Evolutionary conservation across 2,797 vertebrate species (phyloP).

Genomic region (Botia almorhae): DNA sequence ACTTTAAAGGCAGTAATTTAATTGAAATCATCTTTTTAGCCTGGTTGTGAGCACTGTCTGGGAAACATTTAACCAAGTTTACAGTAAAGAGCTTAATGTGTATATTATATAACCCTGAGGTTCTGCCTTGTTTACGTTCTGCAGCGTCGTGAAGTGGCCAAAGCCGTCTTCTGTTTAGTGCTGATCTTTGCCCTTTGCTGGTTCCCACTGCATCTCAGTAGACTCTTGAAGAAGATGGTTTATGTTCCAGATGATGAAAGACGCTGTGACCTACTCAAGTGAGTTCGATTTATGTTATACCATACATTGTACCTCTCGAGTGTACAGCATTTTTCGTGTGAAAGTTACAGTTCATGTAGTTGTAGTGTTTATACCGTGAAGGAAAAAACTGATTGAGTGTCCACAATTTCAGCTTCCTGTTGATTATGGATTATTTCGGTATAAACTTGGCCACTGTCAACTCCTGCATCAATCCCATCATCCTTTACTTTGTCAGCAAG

Average conservation of each 20-base stretch:
- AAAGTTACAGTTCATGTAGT: background rate
- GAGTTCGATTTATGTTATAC: conserved; percentile 39
- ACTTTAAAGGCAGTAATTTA: background rate
- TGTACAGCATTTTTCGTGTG: background rate
- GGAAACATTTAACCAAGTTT: background rate
- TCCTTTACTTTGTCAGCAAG: conserved; percentile 98
- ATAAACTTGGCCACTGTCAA: conserved; percentile 94
- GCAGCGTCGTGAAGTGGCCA: conserved; percentile 97
- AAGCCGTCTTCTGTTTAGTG: conserved; percentile 96
- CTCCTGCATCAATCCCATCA: conserved; percentile 98
- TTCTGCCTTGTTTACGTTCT: conserved; percentile 46
- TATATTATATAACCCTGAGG: conserved; percentile 5
- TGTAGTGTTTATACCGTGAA: background rate
- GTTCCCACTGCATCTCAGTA: conserved; percentile 94
- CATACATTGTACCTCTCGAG: background rate
- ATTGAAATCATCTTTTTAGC: background rate
- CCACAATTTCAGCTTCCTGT: conserved; percentile 82
- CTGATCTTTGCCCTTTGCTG: conserved; percentile 98
- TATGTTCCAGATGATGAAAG: conserved; percentile 75
- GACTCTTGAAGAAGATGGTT: conserved; percentile 88
- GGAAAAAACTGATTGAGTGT: background rate
- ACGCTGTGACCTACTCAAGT: conserved; percentile 90
- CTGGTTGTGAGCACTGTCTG: background rate
- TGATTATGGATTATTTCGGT: conserved; percentile 90
- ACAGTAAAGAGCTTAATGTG: background rate